Base-by-base conservation (phyloP, 2,888 invertebrate genomes). In the Biston stratarius region DNA sequence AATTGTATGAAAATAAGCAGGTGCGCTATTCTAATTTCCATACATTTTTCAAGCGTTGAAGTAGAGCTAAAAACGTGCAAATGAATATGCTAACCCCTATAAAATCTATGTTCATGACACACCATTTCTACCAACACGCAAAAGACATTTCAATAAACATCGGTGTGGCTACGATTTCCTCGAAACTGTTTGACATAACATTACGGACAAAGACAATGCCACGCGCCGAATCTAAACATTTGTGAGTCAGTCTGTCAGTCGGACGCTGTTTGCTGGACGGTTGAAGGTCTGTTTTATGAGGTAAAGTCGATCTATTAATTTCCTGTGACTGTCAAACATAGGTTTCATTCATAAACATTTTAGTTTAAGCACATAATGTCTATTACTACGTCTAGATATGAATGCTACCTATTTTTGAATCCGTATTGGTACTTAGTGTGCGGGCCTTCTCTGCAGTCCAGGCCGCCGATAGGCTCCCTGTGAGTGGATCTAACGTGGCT, bases 201-300 rank as follows among this genome's bases (percentile, higher is more conserved):
- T 83, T 77, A 61, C 78, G 81, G 87, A 91, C 88, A 88, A 87
- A 83, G 89, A 84, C 87, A 86, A 87, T 88, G 93, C 86, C 92
- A 92, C 93, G 93, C 90, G 93, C 90, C 90, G 77, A 75, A 75
- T 77, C 78, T 81, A 92, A 93, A 92, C 92, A 92, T 71, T 74
- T 65, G 78, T 89, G 87, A 89, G 74, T 90, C 88, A 87, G 67
- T 72, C 62, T 60, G 60, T 67, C 61, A 49, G 71, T 64, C 67
- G 40, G 64, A 60, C 66, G 74, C 74, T 24, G 73, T 63, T 61
- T 62, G 58, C 11, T 40, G 10, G 47, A 47, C 47, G 9, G 47
- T 24, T 57, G 57, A 57, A 57, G 57, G 57, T 57, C 34, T 11
- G 36, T 64, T 24, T 6, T 52, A 45, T 45, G 44, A 45, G 55